These are phyloP conservation scores for Drosophila elegans DNA, from an alignment of 1,140 invertebrate species.

Conservation along the genomic window DNA sequence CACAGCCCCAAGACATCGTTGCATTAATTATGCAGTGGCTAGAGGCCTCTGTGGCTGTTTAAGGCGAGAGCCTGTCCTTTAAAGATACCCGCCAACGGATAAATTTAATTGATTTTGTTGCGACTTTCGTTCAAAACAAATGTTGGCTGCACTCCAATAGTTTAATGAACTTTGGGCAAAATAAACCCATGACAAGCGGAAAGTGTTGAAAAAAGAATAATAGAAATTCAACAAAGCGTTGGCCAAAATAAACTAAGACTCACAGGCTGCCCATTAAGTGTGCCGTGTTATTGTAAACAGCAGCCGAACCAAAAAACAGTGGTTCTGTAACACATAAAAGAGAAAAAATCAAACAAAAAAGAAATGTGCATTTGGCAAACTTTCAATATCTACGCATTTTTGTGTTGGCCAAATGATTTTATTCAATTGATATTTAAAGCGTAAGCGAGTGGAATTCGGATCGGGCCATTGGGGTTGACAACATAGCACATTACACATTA, in stretches of 20 bases:
- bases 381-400: conserved; percentile 23
- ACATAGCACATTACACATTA: conserved; percentile 38
- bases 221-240: conserved; percentile 72
- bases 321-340: not conserved
- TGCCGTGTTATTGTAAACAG: conserved; percentile 64
- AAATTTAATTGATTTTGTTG: conserved; percentile 46
- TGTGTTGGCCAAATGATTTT: conserved; percentile 16
- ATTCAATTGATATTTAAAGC: conserved; percentile 58
- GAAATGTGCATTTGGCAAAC: conserved; percentile 29
- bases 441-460: conserved; percentile 26
- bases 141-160: conserved; percentile 30
- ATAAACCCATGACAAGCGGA: conserved; percentile 23
- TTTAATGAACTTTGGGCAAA: conserved; percentile 63
- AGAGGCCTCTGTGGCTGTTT: conserved; percentile 10
- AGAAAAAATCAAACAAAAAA: not conserved
- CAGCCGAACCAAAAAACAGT: conserved; percentile 28
- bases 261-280: conserved; percentile 59
- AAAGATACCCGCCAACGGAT: conserved; percentile 3
- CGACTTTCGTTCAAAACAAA: conserved; percentile 3
- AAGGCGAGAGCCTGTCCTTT: conserved; percentile 2
- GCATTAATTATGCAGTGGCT: conserved; percentile 67
- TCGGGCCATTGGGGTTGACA: conserved; percentile 11
- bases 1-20: conserved; percentile 42
- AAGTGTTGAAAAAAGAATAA: conserved; percentile 60
- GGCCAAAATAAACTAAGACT: conserved; percentile 64